Conservation (phyloP, 2,888 invertebrate species). For the Catocala nupta region DNA sequence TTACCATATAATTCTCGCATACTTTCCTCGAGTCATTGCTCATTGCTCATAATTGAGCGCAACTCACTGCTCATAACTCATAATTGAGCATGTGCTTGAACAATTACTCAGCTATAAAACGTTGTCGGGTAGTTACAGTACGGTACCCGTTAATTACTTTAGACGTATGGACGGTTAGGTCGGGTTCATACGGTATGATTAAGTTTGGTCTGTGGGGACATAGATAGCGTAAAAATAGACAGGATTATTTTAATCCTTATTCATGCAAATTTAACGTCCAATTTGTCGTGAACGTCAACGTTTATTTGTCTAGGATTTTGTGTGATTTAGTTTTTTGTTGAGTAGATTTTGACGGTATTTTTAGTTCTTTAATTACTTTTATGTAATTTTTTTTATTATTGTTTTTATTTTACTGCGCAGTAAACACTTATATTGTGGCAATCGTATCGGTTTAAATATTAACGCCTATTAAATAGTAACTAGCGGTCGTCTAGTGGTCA, state of each 20-base stretch:
- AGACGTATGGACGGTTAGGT: conserved; percentile 16
- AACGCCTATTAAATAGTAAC: too few species aligned
- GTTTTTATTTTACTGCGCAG: too few species aligned
- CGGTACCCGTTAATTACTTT: conserved; percentile 36
- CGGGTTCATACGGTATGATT: conserved; percentile 9
- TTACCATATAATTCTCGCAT: conserved; percentile 7
- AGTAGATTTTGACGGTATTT: too few species aligned
- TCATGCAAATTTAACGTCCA: neutral
- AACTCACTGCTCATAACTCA: conserved; percentile 27
- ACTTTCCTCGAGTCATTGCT: conserved; percentile 6
- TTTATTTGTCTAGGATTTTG: too few species aligned
- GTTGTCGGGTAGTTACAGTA: conserved; percentile 20
- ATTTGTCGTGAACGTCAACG: neutral
- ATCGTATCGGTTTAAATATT: too few species aligned
- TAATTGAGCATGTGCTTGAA: conserved; percentile 36
- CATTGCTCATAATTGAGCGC: conserved; percentile 38
- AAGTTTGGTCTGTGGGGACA: conserved; percentile 7
- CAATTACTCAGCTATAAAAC: conserved; percentile 45
- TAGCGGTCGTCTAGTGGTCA: too few species aligned
- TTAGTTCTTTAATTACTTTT: too few species aligned
- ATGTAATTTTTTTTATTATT: too few species aligned
- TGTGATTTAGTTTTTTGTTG: too few species aligned
- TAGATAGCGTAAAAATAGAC: conserved; percentile 2
- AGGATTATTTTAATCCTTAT: neutral
- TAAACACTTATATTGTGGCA: too few species aligned